These are phyloP conservation scores for Phyllostomus discolor DNA, from an alignment of 2,113 vertebrate species.

Conservation along the genomic window DNA sequence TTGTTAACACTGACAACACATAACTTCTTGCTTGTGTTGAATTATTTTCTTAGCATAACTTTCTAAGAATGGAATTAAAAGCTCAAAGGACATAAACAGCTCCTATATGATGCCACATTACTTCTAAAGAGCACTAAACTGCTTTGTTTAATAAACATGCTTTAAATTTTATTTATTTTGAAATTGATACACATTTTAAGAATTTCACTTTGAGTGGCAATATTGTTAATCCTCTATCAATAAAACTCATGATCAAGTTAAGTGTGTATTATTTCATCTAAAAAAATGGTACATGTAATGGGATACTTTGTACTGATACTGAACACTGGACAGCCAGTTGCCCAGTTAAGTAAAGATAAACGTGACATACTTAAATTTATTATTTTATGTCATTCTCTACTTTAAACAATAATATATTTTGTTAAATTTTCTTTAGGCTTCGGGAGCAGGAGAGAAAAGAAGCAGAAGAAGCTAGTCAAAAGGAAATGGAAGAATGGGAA, in stretches of 20 bases:
- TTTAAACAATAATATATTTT: conserved; percentile 63
- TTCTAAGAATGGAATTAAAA: neutral
- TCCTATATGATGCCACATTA: neutral
- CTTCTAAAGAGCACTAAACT: conserved; percentile 9
- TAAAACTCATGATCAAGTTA: neutral
- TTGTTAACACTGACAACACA: neutral
- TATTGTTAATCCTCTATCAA: neutral
- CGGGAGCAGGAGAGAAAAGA: conserved; percentile 96
- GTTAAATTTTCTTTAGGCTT: conserved; percentile 82
- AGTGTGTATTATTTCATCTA: conserved; percentile 5
- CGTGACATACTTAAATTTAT: neutral
- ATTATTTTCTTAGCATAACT: conserved; percentile 24
- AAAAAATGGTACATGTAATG: neutral
- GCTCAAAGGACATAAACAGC: neutral
- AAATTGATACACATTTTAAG: neutral
- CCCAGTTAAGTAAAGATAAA: conserved; percentile 17
- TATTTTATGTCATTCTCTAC: conserved; percentile 33
- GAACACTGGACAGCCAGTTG: neutral
- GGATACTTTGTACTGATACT: neutral
- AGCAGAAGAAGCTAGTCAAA: conserved; percentile 94
- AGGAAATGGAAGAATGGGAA: conserved; percentile 98
- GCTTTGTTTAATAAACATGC: conserved; percentile 19
- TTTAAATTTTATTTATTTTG: neutral
- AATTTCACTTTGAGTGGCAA: neutral
- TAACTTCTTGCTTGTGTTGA: conserved; percentile 5